Conservation (phyloP, 64 coral and sea anemone genomes). For the Stichodactyla mertensii region DNA sequence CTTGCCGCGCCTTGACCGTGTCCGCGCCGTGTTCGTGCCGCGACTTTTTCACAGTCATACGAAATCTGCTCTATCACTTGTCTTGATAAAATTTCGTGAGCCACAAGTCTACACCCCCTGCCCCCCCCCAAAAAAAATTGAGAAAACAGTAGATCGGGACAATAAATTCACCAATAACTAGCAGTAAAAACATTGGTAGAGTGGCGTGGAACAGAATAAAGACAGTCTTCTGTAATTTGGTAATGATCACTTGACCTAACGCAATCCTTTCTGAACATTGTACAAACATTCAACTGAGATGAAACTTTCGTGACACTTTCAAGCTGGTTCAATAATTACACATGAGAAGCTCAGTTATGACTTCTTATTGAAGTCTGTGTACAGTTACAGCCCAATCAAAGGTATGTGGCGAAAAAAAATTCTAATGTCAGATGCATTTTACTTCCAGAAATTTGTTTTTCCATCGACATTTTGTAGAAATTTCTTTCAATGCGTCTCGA, state of each 20-base stretch:
- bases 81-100: no score
- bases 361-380: background rate
- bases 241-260: background rate
- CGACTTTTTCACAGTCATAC: no score
- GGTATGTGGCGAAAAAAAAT: background rate
- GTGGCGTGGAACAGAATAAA: background rate
- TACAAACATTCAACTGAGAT: background rate
- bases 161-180: background rate
- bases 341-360: background rate
- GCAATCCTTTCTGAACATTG: background rate
- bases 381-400: background rate
- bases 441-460: background rate
- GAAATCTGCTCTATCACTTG: no score
- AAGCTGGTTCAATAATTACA: background rate
- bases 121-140: background rate
- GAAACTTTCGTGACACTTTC: background rate
- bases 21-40: no score
- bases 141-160: background rate
- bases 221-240: background rate
- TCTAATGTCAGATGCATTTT: background rate
- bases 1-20: no score
- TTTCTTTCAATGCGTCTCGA: background rate
- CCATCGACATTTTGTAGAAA: background rate
- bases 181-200: background rate
- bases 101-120: background rate